Evolutionary conservation across 1,140 invertebrate species (phyloP), one percentile per base, ranked within the genome.

Genomic region (Pantala flavescens): DNA sequence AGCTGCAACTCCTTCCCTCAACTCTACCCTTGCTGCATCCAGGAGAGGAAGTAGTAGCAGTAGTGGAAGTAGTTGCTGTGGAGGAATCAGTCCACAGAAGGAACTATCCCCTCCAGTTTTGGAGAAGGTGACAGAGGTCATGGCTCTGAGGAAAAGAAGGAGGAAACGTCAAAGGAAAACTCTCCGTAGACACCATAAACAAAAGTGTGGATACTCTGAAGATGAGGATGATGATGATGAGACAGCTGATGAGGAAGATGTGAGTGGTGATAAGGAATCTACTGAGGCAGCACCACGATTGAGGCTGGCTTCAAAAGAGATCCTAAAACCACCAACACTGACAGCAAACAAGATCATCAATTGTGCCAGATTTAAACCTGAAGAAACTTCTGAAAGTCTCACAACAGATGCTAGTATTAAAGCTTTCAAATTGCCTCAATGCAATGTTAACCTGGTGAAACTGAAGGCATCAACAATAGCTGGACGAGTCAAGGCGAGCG

Each of bases 401-500:
- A 74, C 63, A 23, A 19, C 49, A 12, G 43, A 55, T 42, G 14
- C 49, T 5, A 63, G 49, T 21, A 42, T 80, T 19, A 75, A 78
- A n/a, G 78, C 80, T 0, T 71, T 83, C 2, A 76, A 76, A 0
- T 79, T 82, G 74, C 77, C 81, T 3, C 81, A 80, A 63, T 83
- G 82, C 71, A 84, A 84, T 72, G 78, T 80, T 10, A 84, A 84
- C 78, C 76, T 83, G 71, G 78, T 82, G 12, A 84, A 83, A 78
- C 75, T 84, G 14, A 78, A 77, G 3, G 83, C 49, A 5, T 63
- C 49, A 63, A 63, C 49, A 5, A 63, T 63, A 3, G 12, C 16
- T 12, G 49, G 49, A 21, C 3, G n/a, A 12, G 49, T 63, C 5
- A 63, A 63, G 49, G 16, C 49, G 16, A 63, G 49, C n/a, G 49